Conservation (phyloP, 64 coral and sea anemone species). For the Orbicella faveolata region DNA sequence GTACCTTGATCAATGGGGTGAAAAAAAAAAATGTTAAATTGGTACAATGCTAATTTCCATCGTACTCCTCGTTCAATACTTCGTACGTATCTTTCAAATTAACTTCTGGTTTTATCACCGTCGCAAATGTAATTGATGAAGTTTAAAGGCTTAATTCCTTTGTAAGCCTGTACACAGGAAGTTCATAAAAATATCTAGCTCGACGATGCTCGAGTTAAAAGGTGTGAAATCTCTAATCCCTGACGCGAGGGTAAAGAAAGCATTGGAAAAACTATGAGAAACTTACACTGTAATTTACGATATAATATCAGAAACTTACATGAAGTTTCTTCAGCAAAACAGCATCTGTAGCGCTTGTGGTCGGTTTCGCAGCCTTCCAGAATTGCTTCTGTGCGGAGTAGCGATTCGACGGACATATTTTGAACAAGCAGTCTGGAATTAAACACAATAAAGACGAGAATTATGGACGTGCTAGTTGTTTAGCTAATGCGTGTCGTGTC, state of each 20-base stretch:
- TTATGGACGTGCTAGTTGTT: background rate
- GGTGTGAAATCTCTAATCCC: background rate
- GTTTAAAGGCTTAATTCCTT: background rate
- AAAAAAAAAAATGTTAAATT: conserved; percentile 43
- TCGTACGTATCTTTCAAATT: background rate
- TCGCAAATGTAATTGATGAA: background rate
- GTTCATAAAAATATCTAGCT: background rate
- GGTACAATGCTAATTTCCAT: background rate
- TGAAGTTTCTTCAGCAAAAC: conserved; percentile 97
- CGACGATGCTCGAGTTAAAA: background rate
- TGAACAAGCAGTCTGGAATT: conserved; percentile 93
- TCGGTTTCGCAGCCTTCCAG: conserved; percentile 98
- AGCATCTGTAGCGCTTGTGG: conserved; percentile 87
- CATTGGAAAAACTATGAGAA: conserved; percentile 11
- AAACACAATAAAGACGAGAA: background rate
- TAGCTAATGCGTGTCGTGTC: background rate
- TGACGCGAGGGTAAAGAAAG: background rate
- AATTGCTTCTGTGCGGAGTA: conserved; percentile 99
- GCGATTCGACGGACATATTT: conserved; percentile 97
- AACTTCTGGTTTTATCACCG: background rate
- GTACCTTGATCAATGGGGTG: background rate
- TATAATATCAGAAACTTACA: conserved; percentile 52
- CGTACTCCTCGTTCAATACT: background rate
- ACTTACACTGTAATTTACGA: background rate
- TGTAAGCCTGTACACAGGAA: conserved; percentile 5